Evolutionary conservation across 2,888 invertebrate genomes (phyloP).

Genomic region (Eupithecia subumbrata): DNA sequence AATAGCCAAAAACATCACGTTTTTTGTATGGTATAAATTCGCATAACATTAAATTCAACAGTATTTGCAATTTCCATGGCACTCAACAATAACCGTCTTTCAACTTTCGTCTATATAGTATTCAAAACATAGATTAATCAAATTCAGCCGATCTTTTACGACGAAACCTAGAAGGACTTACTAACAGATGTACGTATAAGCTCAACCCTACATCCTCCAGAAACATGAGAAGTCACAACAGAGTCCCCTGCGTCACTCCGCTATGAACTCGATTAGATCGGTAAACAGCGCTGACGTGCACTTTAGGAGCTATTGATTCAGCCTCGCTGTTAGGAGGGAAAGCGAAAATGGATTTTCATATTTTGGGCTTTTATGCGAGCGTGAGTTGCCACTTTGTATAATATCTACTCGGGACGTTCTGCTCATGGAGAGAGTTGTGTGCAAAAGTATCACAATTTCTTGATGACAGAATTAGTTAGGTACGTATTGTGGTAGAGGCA

Average conservation of each 20-base stretch:
- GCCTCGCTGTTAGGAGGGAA: background rate
- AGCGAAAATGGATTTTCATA: background rate
- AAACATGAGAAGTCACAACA: slow-evolving; percentile 55
- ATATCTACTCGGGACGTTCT: background rate
- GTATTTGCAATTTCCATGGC: no score
- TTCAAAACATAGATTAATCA: no score
- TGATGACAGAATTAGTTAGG: background rate
- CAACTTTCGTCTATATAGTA: no score
- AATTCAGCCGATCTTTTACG: no score
- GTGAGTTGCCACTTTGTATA: background rate
- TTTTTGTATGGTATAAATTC: no score
- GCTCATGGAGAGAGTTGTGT: background rate
- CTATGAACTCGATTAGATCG: slow-evolving; percentile 29
- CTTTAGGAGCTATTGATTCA: slow-evolving; percentile 33
- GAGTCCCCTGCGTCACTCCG: slow-evolving; percentile 46
- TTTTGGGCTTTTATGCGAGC: background rate
- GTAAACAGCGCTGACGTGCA: slow-evolving; percentile 41
- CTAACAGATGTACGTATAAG: background rate
- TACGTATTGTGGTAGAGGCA: background rate
- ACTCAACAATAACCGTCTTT: no score
- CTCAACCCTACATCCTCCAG: slow-evolving; percentile 46
- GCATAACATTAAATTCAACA: no score
- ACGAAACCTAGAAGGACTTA: background rate
- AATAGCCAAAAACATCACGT: no score
- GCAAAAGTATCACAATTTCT: background rate